phyloP scores from a whole-genome alignment of 1,140 invertebrate genomes.

The Zophobas morio region DNA sequence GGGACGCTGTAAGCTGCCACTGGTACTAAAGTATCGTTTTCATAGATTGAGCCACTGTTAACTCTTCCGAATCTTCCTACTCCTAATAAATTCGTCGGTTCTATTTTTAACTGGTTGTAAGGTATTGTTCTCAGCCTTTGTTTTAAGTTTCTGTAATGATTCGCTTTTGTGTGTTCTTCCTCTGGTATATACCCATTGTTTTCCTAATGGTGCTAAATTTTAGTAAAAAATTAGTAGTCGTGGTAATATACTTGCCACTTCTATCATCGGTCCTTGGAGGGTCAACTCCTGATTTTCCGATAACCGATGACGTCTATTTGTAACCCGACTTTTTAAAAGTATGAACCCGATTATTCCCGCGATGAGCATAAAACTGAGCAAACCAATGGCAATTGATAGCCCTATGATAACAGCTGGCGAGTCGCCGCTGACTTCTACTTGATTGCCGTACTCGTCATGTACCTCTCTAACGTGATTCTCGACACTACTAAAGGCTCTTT shows the following conservation, averaged over 20 bases:
- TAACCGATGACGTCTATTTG: constrained; percentile 69
- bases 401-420: constrained; percentile 67
- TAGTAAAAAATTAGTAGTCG: constrained; percentile 66
- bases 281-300: constrained; percentile 79
- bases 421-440: constrained; percentile 53
- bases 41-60: constrained; percentile 76
- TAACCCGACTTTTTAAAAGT: constrained; percentile 72
- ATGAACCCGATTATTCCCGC: constrained; percentile 74
- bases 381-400: constrained; percentile 74
- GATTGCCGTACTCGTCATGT: constrained; percentile 44
- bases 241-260: constrained; percentile 68
- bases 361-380: constrained; percentile 74
- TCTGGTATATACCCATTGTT: constrained; percentile 82
- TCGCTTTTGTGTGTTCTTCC: constrained; percentile 75
- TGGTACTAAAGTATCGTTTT: constrained; percentile 67
- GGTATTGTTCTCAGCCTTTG: constrained; percentile 82
- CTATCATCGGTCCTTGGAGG: constrained; percentile 76
- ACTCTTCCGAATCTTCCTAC: constrained; percentile 84
- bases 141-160: constrained; percentile 82
- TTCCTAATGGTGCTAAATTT: constrained; percentile 70
- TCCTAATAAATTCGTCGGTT: constrained; percentile 77
- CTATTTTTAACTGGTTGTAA: constrained; percentile 77
- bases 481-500: constrained; percentile 67
- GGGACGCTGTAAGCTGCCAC: constrained; percentile 70
- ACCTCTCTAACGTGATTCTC: background rate